Conservation (phyloP, 2,888 invertebrate species). For the Drosophila diplacantha region DNA sequence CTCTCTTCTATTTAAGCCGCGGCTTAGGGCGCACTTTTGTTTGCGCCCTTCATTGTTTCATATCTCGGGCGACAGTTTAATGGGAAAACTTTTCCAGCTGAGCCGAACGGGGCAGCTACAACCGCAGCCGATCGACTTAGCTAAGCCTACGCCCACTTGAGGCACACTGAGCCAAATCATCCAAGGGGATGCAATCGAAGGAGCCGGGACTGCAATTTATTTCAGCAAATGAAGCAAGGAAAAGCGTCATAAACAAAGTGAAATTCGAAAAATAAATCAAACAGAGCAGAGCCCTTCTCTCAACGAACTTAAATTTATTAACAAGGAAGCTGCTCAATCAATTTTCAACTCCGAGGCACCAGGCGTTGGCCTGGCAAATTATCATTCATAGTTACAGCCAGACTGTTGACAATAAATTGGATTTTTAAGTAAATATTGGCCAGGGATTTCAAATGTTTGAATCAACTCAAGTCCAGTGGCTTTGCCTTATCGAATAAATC, state of each 20-base stretch:
- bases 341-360: not conserved
- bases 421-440: constrained; percentile 4
- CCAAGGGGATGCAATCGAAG: not conserved
- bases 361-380: constrained; percentile 5
- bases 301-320: not conserved
- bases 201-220: not conserved
- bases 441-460: not conserved
- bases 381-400: not conserved
- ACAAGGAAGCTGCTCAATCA: constrained; percentile 2
- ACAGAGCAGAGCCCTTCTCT: not conserved
- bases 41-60: constrained; percentile 39
- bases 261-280: constrained; percentile 4
- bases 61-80: constrained; percentile 64
- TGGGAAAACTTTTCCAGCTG: constrained; percentile 68
- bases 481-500: constrained; percentile 16
- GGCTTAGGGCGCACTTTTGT: constrained; percentile 29
- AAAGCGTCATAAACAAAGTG: not conserved
- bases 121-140: constrained; percentile 34
- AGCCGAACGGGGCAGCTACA: constrained; percentile 19
- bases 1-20: constrained; percentile 16
- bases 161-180: constrained; percentile 6
- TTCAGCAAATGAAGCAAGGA: not conserved
- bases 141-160: constrained; percentile 31
- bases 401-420: constrained; percentile 4
- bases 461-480: constrained; percentile 2